These are phyloP conservation scores for Saxidomus purpurata DNA, from an alignment of 1,140 invertebrate genomes.

Conservation along the genomic window DNA sequence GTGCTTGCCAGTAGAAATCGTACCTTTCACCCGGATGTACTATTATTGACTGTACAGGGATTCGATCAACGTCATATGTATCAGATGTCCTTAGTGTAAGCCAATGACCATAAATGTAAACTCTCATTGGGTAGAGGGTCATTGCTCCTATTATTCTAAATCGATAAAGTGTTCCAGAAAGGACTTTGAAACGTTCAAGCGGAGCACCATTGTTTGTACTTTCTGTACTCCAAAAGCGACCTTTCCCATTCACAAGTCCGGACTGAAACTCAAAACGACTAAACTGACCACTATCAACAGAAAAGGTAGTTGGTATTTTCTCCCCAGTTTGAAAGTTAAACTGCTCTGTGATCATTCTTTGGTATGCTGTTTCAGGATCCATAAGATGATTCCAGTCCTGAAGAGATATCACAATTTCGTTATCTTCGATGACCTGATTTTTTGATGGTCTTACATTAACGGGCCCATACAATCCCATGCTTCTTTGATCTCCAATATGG, in stretches of 20 bases:
- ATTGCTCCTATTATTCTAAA: slow-evolving; percentile 78
- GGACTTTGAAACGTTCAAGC: slow-evolving; percentile 64
- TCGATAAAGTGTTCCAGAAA: no score
- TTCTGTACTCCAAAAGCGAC: slow-evolving; percentile 62
- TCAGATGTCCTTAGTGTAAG: slow-evolving; percentile 93
- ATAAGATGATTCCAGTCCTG: slow-evolving; percentile 77
- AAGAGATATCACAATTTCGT: slow-evolving; percentile 62
- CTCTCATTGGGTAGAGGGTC: slow-evolving; percentile 75
- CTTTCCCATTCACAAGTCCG: slow-evolving; percentile 79
- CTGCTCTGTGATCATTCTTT: slow-evolving; percentile 70
- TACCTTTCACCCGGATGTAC: slow-evolving; percentile 91
- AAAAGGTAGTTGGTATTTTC: slow-evolving; percentile 1
- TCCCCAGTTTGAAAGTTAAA: slow-evolving; percentile 22
- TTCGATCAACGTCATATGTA: slow-evolving; percentile 92
- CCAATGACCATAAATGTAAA: slow-evolving; percentile 94
- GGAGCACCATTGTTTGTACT: slow-evolving; percentile 70
- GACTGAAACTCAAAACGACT: slow-evolving; percentile 71
- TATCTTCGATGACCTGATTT: neutral
- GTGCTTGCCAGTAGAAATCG: slow-evolving; percentile 90
- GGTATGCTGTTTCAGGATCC: slow-evolving; percentile 68
- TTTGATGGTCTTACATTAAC: slow-evolving; percentile 70
- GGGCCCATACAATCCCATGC: slow-evolving; percentile 78
- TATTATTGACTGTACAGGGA: slow-evolving; percentile 86
- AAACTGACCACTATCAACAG: slow-evolving; percentile 60
- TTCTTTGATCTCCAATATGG: slow-evolving; percentile 79